Conservation (phyloP, 2,797 vertebrate genomes). For the Xyrichtys novacula region DNA sequence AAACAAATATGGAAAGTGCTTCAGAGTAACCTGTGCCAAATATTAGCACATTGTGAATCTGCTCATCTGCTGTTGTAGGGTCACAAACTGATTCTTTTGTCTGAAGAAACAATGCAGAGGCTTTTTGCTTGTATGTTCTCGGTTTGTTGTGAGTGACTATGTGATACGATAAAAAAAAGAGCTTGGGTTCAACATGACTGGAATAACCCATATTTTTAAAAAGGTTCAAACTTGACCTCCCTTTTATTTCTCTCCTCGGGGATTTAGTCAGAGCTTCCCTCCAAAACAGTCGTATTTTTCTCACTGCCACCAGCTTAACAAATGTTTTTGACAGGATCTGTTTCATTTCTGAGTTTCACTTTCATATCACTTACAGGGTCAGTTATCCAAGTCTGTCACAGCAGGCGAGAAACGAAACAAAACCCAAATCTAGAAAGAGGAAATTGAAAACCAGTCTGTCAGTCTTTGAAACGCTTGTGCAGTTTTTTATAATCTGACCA, state of each 20-base stretch:
- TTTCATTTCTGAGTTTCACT: conserved; percentile 44
- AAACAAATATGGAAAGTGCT: too few species aligned
- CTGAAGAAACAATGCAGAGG: too few species aligned
- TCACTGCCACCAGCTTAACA: neutral
- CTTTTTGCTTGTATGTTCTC: too few species aligned
- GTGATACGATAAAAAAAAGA: too few species aligned
- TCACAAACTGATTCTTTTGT: too few species aligned
- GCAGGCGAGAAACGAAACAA: neutral
- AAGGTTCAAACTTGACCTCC: neutral
- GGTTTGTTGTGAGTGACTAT: too few species aligned
- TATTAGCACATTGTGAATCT: too few species aligned
- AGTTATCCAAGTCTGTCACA: conserved; percentile 43
- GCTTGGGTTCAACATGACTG: too few species aligned
- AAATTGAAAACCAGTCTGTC: conserved; percentile 54
- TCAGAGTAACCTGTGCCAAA: too few species aligned
- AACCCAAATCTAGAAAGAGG: conserved; percentile 42
- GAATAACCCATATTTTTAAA: too few species aligned
- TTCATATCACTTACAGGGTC: conserved; percentile 41
- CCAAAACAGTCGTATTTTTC: neutral
- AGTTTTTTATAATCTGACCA: conserved; percentile 30
- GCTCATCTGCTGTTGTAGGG: too few species aligned
- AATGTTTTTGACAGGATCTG: conserved; percentile 37
- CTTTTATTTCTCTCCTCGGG: neutral
- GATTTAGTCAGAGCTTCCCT: neutral
- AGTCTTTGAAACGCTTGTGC: conserved; percentile 2